Evolutionary conservation across 2,888 invertebrate species (phyloP).

Genomic region (Acronicta psi): DNA sequence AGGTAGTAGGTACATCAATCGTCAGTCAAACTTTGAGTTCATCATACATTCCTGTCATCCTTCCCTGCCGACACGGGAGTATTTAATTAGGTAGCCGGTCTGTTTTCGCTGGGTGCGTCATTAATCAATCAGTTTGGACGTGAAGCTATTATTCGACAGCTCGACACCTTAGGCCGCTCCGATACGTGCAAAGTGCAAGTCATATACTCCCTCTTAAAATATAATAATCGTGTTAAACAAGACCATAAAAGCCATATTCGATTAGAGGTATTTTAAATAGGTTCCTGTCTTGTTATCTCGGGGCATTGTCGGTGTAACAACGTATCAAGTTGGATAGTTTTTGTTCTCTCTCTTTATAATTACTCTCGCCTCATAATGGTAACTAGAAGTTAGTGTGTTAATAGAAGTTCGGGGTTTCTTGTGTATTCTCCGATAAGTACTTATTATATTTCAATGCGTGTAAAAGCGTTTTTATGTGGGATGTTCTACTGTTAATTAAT

Average conservation of each 20-base stretch:
- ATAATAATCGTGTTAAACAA: constrained; percentile 89
- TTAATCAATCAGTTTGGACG: constrained; percentile 85
- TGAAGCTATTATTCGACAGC: constrained; percentile 82
- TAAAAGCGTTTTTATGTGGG: constrained; percentile 14
- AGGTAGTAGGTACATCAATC: constrained; percentile 51
- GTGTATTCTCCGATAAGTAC: constrained; percentile 32
- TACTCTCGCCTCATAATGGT: constrained; percentile 65
- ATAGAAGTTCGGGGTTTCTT: constrained; percentile 37
- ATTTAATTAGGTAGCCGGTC: constrained; percentile 85
- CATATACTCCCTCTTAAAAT: constrained; percentile 86
- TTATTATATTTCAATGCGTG: constrained; percentile 26
- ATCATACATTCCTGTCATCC: constrained; percentile 66
- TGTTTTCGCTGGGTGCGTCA: constrained; percentile 84
- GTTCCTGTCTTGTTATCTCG: constrained; percentile 84
- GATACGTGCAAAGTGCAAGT: constrained; percentile 82
- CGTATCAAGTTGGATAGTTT: constrained; percentile 72
- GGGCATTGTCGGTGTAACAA: constrained; percentile 78
- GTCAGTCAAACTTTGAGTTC: constrained; percentile 59
- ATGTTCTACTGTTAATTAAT: constrained; percentile 14
- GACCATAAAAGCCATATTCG: constrained; percentile 87
- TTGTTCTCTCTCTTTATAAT: constrained; percentile 77
- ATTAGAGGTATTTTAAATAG: constrained; percentile 85
- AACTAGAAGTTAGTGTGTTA: constrained; percentile 39
- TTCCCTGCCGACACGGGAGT: constrained; percentile 67
- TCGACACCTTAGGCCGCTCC: constrained; percentile 80